Evolutionary conservation across 2,113 vertebrate genomes (phyloP), one percentile per base, ranked within the genome.

Genomic region (Aviceda subcristata): DNA sequence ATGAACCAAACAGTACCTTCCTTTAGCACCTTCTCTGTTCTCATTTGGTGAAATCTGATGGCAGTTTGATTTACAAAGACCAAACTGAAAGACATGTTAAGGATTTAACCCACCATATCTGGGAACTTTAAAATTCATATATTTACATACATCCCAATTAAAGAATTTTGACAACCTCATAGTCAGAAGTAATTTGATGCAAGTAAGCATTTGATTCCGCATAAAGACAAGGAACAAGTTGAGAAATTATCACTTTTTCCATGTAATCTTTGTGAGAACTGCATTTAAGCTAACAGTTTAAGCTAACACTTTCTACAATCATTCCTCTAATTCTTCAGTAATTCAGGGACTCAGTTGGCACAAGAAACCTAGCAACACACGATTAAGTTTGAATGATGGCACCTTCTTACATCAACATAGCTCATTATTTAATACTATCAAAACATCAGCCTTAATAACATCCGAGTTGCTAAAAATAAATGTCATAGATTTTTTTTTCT

Each of bases 331-430:
- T 43, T 92, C 68, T 88, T 83, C 87, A 85, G 36, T 79, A 90
- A 78, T 94, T 20, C 10, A 2, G n/a, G 38, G 55, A 86, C 13
- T 84, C 36, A 43, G 11, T 12, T 92, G 55, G 29, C 45, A 76
- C 32, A 92, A 69, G 36, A 93, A 94, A 92, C 29, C 12, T 67
- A 43, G 68, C 92, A 36, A 74, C 29, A 90, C n/a, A 53, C 7
- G 26, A 88, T 92, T 90, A 86, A 81, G 15, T 91, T 86, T 92
- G 92, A 95, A 93, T 81, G 75, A 93, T 68, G 51, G 20, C 34
- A 67, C 43, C 67, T 91, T 90, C 83, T 94, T 94, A 77, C 38
- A 71, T 88, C 68, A 92, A 74, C 72, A 71, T 21, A 88, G 29
- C 32, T 94, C n/a, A 71, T 93, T 94, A 71, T 75, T 93, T 77